Evolutionary conservation across 2,113 vertebrate genomes (phyloP).

Genomic region (Gopherus evgoodei): DNA sequence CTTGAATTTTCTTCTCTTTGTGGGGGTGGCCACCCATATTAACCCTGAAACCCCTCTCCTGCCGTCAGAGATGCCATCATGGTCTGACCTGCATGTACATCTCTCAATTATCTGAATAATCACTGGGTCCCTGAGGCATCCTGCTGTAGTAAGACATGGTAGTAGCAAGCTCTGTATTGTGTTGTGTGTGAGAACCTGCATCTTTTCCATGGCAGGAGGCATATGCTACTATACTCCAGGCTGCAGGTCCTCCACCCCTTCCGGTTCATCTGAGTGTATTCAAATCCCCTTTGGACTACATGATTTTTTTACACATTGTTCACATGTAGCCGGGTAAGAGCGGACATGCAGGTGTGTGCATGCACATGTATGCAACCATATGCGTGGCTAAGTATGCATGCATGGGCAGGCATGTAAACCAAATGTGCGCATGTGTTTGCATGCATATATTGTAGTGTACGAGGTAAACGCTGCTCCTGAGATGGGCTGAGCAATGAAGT

Average conservation of each 20-base stretch:
- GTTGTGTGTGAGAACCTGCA: neutral
- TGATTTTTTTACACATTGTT: accelerated
- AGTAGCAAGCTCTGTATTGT: neutral
- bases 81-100: neutral
- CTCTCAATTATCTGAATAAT: neutral
- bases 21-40: neutral
- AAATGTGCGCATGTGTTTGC: accelerated
- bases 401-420: neutral
- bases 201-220: neutral
- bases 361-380: accelerated
- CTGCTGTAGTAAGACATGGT: neutral
- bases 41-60: neutral
- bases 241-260: neutral
- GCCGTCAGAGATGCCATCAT: neutral
- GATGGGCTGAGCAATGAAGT: neutral
- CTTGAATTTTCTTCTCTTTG: neutral
- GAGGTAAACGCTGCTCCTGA: neutral
- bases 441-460: accelerated
- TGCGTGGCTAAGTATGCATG: neutral
- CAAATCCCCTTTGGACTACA: accelerated
- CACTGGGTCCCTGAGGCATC: neutral
- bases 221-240: neutral
- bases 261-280: neutral
- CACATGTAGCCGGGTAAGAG: neutral
- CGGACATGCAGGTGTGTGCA: neutral